These are phyloP conservation scores for Pardosa pseudoannulata DNA, from an alignment of 2,888 invertebrate genomes.

Conservation along the genomic window DNA sequence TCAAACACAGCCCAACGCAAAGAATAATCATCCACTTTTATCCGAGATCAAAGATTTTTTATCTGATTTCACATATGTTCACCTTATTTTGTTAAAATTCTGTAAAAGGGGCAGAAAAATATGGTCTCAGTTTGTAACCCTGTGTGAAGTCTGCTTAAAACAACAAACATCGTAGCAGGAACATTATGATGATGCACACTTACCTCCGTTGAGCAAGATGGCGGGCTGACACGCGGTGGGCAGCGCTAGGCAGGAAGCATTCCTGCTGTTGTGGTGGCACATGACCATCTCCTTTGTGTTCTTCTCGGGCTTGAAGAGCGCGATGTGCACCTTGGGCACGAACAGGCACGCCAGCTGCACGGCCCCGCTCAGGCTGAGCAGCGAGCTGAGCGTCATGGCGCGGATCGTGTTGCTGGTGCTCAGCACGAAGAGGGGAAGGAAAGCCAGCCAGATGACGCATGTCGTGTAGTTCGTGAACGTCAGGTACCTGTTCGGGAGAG, in stretches of 20 bases:
- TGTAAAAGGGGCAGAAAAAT: too few species aligned
- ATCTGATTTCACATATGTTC: too few species aligned
- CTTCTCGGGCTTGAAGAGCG: constrained; percentile 81
- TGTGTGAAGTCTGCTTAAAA: too few species aligned
- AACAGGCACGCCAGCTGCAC: constrained; percentile 81
- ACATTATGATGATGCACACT: too few species aligned
- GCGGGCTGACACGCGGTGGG: constrained; percentile 42
- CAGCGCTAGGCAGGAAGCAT: constrained; percentile 36
- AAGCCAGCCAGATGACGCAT: constrained; percentile 81
- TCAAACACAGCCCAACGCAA: too few species aligned
- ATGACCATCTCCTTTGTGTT: constrained; percentile 82
- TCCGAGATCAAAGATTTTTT: too few species aligned
- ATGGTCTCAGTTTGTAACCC: too few species aligned
- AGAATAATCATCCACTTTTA: too few species aligned
- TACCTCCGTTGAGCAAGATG: constrained; percentile 64
- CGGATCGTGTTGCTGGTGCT: constrained; percentile 80
- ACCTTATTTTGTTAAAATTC: too few species aligned
- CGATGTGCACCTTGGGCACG: constrained; percentile 81
- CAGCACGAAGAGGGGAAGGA: constrained; percentile 80
- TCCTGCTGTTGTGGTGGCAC: constrained; percentile 75
- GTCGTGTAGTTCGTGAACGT: constrained; percentile 81
- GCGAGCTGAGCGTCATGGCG: constrained; percentile 80
- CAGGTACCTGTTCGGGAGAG: constrained; percentile 77
- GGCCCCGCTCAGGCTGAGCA: constrained; percentile 80
- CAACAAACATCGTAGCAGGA: too few species aligned